Evolutionary conservation across 1,140 invertebrate species (phyloP), one percentile per base, ranked within the genome.

Genomic region (Drosophila littoralis): DNA sequence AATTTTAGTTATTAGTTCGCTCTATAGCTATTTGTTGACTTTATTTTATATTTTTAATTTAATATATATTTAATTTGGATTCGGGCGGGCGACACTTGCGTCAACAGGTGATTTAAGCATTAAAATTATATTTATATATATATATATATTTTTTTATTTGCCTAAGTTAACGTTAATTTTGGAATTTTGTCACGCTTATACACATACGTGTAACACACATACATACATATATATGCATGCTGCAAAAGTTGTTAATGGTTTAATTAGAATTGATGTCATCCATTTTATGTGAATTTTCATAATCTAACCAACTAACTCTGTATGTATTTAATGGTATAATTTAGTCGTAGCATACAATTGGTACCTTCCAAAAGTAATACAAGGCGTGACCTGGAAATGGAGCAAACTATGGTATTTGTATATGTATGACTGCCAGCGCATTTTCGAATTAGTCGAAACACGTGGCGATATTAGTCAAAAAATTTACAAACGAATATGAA

Each of bases 91-190:
- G 42, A 13, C 35, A 68, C 32, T 59, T 60, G 65, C 8, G n/a
- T 50, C 36, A 65, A 48, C 22, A 58, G 68, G 65, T 70, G 59
- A 83, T 83, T 70, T 12, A 71, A 65, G 73, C 54, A 79, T 63
- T 57, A 22, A 63, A 75, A 59, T 71, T 32, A 15, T 72, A 71
- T 60, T 55, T 46, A 81, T 82, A 79, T 82, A 83, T 82, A 83
- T 84, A 71, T 72, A 55, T 42, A 77, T 72, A 63, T 43, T 75
- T 81, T 80, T 84, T 84, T 85, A 84, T 84, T 82, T 84, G 61
- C 76, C 74, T 80, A 80, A 81, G 60, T 82, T 74, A 64, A 68
- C 35, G 10, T 35, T 79, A 66, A 73, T 74, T 84, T 67, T 61
- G 52, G 45, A 66, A 61, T 22, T 68, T 46, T 77, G 76, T 80